Percentiles rank a stretch among this genome's conserved stretches.
Evolutionary conservation across 2,797 vertebrate species (phyloP).

Genomic region (Oryzias sinensis): DNA sequence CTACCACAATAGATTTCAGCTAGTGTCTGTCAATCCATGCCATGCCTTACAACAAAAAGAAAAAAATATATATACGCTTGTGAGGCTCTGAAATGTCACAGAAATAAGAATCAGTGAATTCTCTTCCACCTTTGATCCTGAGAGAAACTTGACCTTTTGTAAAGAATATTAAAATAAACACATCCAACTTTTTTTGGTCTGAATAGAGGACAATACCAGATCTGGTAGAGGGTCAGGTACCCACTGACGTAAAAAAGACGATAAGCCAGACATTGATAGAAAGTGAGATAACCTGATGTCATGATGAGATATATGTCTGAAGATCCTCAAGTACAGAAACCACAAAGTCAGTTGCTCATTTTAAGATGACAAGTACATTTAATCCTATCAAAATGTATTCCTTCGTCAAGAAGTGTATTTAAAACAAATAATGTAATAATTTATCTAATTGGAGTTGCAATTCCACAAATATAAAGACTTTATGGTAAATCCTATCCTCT

Average conservation of each 20-base stretch:
- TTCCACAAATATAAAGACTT: too few relatives aligned
- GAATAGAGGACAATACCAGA: slow-evolving; percentile 29
- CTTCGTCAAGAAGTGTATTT: too few relatives aligned
- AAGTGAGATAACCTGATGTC: slow-evolving; percentile 43
- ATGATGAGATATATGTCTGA: slow-evolving; percentile 8
- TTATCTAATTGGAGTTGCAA: too few relatives aligned
- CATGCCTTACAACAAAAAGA: slow-evolving; percentile 3
- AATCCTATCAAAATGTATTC: too few relatives aligned
- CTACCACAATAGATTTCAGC: slow-evolving; percentile 1
- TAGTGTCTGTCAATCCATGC: neutral
- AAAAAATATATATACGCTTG: neutral
- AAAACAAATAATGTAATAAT: too few relatives aligned
- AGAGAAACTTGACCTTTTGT: slow-evolving; percentile 37
- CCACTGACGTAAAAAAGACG: slow-evolving; percentile 8
- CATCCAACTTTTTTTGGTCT: slow-evolving; percentile 25
- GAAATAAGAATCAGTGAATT: slow-evolving; percentile 27
- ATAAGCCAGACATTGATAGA: slow-evolving; percentile 21
- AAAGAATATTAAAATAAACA: slow-evolving; percentile 29
- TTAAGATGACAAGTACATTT: too few relatives aligned
- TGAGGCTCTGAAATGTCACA: slow-evolving; percentile 51
- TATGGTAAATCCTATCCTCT: too few relatives aligned
- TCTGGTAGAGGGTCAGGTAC: slow-evolving; percentile 11
- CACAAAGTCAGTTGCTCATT: neutral
- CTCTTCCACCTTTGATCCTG: slow-evolving; percentile 19
- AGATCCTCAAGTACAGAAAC: slow-evolving; percentile 20